phyloP scores from a whole-genome alignment of 2,797 vertebrate species.

The Geotrypetes seraphini region DNA sequence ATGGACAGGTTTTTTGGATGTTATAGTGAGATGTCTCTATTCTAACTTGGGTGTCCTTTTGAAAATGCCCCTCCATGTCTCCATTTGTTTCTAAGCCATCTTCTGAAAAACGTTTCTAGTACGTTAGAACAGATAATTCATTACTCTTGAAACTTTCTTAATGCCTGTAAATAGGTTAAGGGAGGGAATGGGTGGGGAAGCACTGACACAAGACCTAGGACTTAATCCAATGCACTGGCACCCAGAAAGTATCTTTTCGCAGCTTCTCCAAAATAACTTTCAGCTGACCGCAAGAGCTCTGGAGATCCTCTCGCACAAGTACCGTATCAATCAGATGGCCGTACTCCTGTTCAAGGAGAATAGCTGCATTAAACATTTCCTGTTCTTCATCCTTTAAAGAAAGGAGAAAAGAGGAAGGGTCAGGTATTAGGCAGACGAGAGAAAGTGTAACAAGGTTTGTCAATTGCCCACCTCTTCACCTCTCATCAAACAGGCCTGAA shows the following conservation, averaged over 20 bases:
- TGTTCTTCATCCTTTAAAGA: constrained; percentile 71
- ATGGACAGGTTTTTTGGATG: too few species aligned
- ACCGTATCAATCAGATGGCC: constrained; percentile 77
- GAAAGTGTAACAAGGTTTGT: too few species aligned
- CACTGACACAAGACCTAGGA: constrained; percentile 49
- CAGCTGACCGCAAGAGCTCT: constrained; percentile 66
- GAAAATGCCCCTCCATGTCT: too few species aligned
- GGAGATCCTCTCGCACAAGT: constrained; percentile 74
- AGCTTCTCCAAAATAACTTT: constrained; percentile 66
- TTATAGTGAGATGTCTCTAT: too few species aligned
- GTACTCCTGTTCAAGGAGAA: constrained; percentile 70
- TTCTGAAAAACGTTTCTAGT: too few species aligned
- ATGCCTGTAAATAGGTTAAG: too few species aligned
- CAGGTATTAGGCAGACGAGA: too few species aligned
- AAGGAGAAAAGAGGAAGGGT: background rate
- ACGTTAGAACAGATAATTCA: background rate
- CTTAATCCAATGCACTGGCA: constrained; percentile 77
- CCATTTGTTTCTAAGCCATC: too few species aligned
- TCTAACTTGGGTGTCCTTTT: too few species aligned
- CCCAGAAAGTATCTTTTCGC: constrained; percentile 74
- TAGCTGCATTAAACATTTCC: constrained; percentile 73
- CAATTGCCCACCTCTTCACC: too few species aligned
- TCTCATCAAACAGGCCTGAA: too few species aligned
- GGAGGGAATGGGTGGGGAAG: background rate
- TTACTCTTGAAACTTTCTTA: too few species aligned